Evolutionary conservation across 2,888 invertebrate genomes (phyloP).

Genomic region (Gonocerus acuteangulatus): DNA sequence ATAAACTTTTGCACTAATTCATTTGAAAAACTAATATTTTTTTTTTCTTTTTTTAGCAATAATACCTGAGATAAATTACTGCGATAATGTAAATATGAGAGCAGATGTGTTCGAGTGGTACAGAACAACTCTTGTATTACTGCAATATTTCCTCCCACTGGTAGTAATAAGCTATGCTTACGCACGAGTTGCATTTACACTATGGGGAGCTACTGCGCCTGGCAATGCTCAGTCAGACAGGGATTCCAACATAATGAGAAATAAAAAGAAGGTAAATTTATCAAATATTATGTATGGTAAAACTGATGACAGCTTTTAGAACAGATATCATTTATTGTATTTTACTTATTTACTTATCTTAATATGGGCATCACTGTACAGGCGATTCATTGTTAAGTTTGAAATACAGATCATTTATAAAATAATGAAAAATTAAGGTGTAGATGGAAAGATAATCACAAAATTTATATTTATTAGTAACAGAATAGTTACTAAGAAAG

Average conservation of each 20-base stretch:
- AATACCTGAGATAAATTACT: constrained; percentile 47
- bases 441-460: too few species aligned
- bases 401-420: too few species aligned
- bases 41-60: constrained; percentile 22
- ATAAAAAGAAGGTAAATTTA: constrained; percentile 51
- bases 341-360: too few species aligned
- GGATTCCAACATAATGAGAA: constrained; percentile 47
- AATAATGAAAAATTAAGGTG: too few species aligned
- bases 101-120: constrained; percentile 51
- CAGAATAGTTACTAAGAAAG: too few species aligned
- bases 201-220: constrained; percentile 49
- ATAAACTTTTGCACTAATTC: too few species aligned
- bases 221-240: constrained; percentile 47
- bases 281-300: constrained; percentile 31
- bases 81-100: constrained; percentile 51
- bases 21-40: too few species aligned
- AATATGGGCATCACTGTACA: too few species aligned
- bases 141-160: constrained; percentile 51
- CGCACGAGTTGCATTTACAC: constrained; percentile 47
- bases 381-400: too few species aligned
- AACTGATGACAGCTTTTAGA: too few species aligned
- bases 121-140: constrained; percentile 50
- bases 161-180: constrained; percentile 51
- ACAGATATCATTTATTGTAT: too few species aligned
- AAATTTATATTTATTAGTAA: too few species aligned